These are phyloP conservation scores for Xenotilapia leptura DNA, from an alignment of 2,113 vertebrate genomes.

Conservation along the genomic window DNA sequence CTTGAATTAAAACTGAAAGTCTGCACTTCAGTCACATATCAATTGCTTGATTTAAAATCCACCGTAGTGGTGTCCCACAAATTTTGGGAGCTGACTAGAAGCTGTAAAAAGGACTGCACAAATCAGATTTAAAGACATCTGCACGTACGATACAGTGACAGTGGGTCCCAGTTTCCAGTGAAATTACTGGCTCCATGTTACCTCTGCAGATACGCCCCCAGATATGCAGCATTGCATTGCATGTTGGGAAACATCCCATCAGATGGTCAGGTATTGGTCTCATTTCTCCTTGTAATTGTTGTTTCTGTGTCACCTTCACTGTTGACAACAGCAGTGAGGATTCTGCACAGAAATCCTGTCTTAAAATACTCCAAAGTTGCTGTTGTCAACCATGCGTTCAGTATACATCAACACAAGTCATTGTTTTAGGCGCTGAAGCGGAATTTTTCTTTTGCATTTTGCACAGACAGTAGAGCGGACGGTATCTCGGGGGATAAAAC, in stretches of 20 bases:
- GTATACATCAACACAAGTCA: background rate
- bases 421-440: background rate
- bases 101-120: background rate
- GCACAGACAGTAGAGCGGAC: background rate
- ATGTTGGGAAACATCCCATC: background rate
- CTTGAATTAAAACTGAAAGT: background rate
- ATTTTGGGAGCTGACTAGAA: background rate
- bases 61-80: background rate
- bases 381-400: background rate
- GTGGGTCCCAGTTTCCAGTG: background rate
- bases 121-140: background rate
- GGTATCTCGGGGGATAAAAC: constrained; percentile 1
- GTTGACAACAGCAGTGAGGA: background rate
- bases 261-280: background rate
- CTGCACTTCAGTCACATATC: background rate
- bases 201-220: background rate
- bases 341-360: background rate
- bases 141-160: background rate
- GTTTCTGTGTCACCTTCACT: background rate
- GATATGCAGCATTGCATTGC: background rate
- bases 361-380: background rate
- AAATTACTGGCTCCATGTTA: background rate
- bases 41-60: background rate
- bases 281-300: background rate
- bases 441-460: background rate